Evolutionary conservation across 2,888 invertebrate genomes (phyloP), one percentile per base, ranked within the genome.

Genomic region (Conops quadrifasciatus): DNA sequence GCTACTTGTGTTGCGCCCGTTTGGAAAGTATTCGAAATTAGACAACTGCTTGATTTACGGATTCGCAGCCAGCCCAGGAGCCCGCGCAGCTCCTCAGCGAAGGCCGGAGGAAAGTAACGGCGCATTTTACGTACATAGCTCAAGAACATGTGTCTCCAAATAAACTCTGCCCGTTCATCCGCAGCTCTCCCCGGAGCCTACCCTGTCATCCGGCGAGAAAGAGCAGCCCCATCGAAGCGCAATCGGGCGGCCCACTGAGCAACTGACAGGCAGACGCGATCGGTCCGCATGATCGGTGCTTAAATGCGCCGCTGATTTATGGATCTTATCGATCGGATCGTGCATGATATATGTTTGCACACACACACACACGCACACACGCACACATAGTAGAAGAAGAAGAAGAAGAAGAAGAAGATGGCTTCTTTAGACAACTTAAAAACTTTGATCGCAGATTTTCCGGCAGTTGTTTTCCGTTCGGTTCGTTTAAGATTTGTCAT

Each of bases 41-140:
- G 84, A 84, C 84, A 84, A 81, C 82, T 80, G 78, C 84, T 83
- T 84, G 84, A 84, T 84, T 84, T 84, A 84, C 84, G 82, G 83
- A 83, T 80, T 82, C 80, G 80, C 81, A 81, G 75, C 76, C 73
- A 74, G 72, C 74, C 74, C 79, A 78, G 75, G 51, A 36, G n/a
- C 59, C 49, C 30, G 49, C 26, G 16, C 21, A 9, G 36, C 36
- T 36, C 36, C 36, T 36, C 9, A 36, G 36, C 36, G 36, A 36
- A 36, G 36, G 45, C 47, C 11, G n/a, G 30, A 58, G 67, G 49
- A 68, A 62, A 45, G 21, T 60, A 62, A 60, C 68, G 68, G 68
- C 68, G 62, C 51, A 51, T 68, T 68, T 43, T 28, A 60, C 47
- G 68, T 51, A 51, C n/a, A n/a, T n/a, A 9, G 36, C 36, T 36